These are phyloP conservation scores for Hydropotes inermis DNA, from an alignment of 2,113 vertebrate species.

Conservation along the genomic window DNA sequence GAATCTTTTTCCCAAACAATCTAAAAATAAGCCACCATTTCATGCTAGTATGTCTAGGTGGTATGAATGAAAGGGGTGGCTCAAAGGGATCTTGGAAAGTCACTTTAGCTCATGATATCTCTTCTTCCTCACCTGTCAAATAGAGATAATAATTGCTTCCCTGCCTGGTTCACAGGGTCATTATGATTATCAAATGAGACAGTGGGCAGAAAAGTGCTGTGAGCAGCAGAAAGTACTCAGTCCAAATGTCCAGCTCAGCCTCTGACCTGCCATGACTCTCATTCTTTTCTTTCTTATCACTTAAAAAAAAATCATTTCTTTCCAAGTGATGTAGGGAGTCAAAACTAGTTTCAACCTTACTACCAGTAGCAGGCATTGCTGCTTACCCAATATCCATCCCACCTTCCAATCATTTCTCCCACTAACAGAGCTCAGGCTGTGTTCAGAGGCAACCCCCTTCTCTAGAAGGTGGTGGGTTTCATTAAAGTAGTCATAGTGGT, in stretches of 20 bases:
- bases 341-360: background rate
- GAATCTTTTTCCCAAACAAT: background rate
- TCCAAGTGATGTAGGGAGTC: background rate
- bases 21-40: conserved; percentile 53
- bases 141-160: conserved; percentile 7
- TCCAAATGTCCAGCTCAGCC: background rate
- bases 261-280: background rate
- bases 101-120: background rate
- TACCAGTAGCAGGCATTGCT: background rate
- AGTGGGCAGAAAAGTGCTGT: conserved; percentile 18
- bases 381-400: background rate
- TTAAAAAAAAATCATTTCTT: conserved; percentile 22
- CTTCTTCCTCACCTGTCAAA: conserved; percentile 43
- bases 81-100: background rate
- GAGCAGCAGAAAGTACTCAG: conserved; percentile 30
- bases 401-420: background rate
- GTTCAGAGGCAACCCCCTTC: background rate
- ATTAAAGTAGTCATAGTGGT: background rate
- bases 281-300: background rate
- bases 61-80: background rate
- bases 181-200: conserved; percentile 24
- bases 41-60: background rate
- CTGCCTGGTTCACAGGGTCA: background rate
- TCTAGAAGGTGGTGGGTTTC: background rate
- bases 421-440: background rate